phyloP scores from a whole-genome alignment of 1,140 invertebrate genomes.

The Rhopalosiphum maidis region DNA sequence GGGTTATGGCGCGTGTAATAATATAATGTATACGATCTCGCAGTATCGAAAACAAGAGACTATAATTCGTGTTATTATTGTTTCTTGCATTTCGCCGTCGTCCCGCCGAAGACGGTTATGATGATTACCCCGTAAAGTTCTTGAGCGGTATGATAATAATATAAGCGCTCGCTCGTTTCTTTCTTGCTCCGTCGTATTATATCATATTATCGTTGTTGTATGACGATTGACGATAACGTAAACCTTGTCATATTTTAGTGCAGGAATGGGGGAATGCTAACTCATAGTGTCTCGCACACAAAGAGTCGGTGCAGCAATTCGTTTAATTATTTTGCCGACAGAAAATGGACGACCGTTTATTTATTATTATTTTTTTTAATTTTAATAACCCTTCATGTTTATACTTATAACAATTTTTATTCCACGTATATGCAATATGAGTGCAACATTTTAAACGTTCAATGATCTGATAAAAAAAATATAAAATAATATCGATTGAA shows the following conservation, averaged over 20 bases:
- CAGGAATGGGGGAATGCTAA: background rate
- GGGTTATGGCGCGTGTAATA: too few relatives aligned
- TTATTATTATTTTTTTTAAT: background rate
- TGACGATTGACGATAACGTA: background rate
- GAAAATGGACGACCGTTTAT: background rate
- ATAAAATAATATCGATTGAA: background rate
- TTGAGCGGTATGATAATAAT: background rate
- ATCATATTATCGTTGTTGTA: background rate
- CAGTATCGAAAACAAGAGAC: background rate
- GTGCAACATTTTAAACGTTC: too few relatives aligned
- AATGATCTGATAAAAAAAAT: background rate
- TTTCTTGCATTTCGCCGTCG: background rate
- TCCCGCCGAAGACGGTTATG: too few relatives aligned
- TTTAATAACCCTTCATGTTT: background rate
- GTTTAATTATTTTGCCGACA: constrained; percentile 11
- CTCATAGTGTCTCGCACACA: background rate
- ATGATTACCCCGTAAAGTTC: background rate
- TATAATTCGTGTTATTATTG: background rate
- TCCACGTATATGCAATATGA: background rate
- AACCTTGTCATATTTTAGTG: background rate
- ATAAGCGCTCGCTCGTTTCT: background rate
- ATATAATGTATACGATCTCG: too few relatives aligned
- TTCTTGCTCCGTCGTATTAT: too few relatives aligned
- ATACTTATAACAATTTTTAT: background rate
- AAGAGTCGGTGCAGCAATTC: background rate